Evolutionary conservation across 2,113 vertebrate genomes (phyloP).

Genomic region (Nettapus auritus): DNA sequence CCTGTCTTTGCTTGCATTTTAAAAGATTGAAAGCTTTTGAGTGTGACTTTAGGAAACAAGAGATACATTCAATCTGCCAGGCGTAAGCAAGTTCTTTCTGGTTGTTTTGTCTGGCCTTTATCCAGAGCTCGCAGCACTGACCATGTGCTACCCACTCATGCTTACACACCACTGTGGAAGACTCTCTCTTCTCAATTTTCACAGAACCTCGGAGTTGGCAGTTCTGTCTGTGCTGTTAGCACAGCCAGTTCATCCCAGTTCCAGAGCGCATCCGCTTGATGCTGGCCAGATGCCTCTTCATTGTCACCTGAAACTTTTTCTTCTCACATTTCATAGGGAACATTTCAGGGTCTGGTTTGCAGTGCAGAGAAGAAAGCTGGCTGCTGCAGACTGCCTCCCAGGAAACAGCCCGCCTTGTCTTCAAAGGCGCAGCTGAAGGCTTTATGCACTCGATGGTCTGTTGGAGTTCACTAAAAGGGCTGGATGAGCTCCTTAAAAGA

Average conservation of each 20-base stretch:
- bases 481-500: background rate
- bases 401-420: background rate
- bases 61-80: background rate
- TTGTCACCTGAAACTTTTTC: constrained; percentile 60
- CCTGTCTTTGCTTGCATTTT: background rate
- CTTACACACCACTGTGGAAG: background rate
- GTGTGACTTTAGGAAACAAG: background rate
- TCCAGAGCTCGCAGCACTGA: background rate
- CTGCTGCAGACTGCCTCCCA: background rate
- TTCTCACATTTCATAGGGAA: constrained; percentile 46
- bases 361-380: background rate
- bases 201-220: background rate
- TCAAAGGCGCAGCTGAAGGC: background rate
- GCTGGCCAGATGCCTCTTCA: constrained; percentile 60
- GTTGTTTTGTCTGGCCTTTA: background rate
- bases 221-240: fast-evolving
- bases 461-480: background rate
- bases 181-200: background rate
- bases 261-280: constrained; percentile 15
- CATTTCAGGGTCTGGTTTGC: background rate
- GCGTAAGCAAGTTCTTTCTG: background rate
- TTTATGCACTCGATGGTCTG: background rate
- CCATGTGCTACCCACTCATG: background rate
- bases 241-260: background rate
- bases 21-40: background rate